These are phyloP conservation scores for Hypanus sabinus DNA, from an alignment of 2,113 vertebrate species.

Conservation along the genomic window DNA sequence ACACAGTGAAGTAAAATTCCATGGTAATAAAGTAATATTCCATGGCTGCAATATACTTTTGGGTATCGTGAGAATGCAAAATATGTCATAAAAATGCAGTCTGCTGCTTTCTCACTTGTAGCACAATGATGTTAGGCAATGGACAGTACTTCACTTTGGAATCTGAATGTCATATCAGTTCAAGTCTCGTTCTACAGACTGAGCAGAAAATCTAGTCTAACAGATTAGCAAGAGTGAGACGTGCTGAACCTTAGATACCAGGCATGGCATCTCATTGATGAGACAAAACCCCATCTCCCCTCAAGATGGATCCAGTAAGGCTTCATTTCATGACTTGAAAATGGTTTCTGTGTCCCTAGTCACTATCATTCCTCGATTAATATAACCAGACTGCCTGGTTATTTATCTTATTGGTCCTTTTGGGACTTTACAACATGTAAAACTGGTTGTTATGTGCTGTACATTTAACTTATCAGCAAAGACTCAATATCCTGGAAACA, in stretches of 20 bases:
- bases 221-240: no score
- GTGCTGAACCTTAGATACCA: not conserved
- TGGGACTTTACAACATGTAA: not conserved
- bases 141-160: not conserved
- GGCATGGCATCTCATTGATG: no score
- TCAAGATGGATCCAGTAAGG: not conserved
- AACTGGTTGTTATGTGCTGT: not conserved
- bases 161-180: no score
- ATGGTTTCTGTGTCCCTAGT: not conserved
- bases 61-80: not conserved
- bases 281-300: not conserved
- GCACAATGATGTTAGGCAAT: no score
- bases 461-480: not conserved
- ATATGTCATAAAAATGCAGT: not conserved
- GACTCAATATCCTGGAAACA: not conserved
- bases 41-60: not conserved
- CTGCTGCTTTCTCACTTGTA: not conserved
- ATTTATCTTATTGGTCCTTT: not conserved
- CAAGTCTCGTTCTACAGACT: not conserved
- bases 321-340: not conserved
- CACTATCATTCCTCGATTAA: not conserved
- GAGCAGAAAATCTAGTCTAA: not conserved
- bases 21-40: no score
- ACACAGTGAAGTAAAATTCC: not conserved
- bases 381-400: not conserved